A percentile compares a stretch with the other conserved stretches of the same genome.
phyloP scores from a whole-genome alignment of 2,113 vertebrate genomes.

The Clupea harengus region DNA sequence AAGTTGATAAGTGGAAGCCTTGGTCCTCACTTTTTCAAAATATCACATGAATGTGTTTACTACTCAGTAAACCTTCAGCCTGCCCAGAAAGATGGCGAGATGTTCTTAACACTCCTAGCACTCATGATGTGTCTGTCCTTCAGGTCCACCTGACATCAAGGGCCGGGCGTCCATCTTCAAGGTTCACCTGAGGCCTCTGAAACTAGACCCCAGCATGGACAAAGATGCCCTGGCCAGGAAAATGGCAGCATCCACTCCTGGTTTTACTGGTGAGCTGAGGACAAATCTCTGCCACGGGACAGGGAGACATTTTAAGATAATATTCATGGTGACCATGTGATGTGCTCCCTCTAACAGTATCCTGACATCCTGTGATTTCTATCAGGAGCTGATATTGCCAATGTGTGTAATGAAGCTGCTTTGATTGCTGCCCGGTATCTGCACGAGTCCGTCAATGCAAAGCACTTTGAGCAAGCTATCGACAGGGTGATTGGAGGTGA shows the following conservation, averaged over 20 bases:
- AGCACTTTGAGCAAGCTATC: constrained; percentile 67
- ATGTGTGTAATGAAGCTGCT: constrained; percentile 77
- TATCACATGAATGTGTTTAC: too few relatives aligned
- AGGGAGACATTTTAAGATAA: neutral
- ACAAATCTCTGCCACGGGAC: neutral
- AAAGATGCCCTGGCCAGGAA: constrained; percentile 64
- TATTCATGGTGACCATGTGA: neutral
- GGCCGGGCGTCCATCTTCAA: constrained; percentile 78
- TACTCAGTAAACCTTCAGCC: too few relatives aligned
- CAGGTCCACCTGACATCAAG: constrained; percentile 78
- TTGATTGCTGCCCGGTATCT: constrained; percentile 72
- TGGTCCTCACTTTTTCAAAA: too few relatives aligned
- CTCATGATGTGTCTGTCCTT: neutral
- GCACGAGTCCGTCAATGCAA: constrained; percentile 52
- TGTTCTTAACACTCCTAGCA: neutral
- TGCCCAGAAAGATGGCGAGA: neutral
- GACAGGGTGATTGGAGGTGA: constrained; percentile 70
- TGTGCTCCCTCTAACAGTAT: neutral
- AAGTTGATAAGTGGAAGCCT: too few relatives aligned
- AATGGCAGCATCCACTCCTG: constrained; percentile 70
- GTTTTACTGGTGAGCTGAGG: constrained; percentile 73
- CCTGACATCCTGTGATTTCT: neutral
- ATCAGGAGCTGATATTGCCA: constrained; percentile 76
- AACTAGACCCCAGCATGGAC: constrained; percentile 63
- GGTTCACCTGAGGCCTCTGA: constrained; percentile 75